Conservation (phyloP, 2,797 vertebrate genomes). For the Mus minutoides region DNA sequence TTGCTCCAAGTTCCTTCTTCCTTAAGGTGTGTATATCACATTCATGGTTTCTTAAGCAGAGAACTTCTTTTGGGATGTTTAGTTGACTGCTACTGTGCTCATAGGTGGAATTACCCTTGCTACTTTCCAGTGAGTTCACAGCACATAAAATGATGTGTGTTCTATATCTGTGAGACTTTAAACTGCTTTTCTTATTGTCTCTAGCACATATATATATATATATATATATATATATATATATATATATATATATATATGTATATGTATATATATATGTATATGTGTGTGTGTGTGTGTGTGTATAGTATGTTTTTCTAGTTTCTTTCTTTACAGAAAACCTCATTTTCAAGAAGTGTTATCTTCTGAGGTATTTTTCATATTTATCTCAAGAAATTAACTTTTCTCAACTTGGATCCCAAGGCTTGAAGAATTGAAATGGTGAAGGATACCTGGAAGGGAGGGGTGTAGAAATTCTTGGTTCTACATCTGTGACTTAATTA, state of each 20-base stretch:
- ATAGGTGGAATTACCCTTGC: neutral
- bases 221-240: neutral
- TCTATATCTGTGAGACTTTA: neutral
- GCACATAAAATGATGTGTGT: neutral
- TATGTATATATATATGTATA: neutral
- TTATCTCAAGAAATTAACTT: constrained; percentile 29
- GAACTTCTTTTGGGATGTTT: constrained; percentile 27
- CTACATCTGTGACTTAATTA: constrained; percentile 14
- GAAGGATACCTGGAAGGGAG: neutral
- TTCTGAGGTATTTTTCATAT: constrained; percentile 8
- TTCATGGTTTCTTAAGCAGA: neutral
- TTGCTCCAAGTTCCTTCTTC: constrained; percentile 4
- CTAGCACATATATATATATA: neutral
- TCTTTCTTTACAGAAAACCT: neutral
- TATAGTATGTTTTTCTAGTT: neutral
- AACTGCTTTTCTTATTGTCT: constrained; percentile 8
- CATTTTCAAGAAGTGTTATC: constrained; percentile 8
- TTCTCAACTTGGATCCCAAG: neutral
- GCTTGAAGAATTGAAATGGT: constrained; percentile 3
- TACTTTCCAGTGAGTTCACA: neutral
- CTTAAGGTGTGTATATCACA: neutral
- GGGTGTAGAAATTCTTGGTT: constrained; percentile 12
- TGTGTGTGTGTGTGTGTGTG: neutral
- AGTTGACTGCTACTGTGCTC: constrained; percentile 16
- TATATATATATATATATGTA: neutral